Evolutionary conservation across 2,797 vertebrate species (phyloP).

Genomic region (Setipinna tenuifilis): DNA sequence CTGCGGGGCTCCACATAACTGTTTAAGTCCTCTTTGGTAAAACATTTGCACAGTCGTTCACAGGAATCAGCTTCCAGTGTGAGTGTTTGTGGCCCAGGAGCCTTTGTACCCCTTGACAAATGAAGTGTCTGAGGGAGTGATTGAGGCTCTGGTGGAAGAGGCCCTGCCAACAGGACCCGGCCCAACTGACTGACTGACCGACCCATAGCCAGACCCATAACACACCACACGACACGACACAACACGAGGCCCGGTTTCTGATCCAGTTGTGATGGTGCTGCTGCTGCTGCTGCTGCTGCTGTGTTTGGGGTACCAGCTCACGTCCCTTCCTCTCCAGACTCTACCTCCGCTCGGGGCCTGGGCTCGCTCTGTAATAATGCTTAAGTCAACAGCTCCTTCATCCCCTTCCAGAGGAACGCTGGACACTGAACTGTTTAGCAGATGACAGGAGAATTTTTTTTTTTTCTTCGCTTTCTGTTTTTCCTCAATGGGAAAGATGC

Average conservation of each 20-base stretch:
- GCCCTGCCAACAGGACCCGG: too few relatives aligned
- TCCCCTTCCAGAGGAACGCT: constrained; percentile 15
- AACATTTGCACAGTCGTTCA: too few relatives aligned
- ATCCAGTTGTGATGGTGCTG: neutral
- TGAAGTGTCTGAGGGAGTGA: too few relatives aligned
- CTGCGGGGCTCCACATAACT: neutral
- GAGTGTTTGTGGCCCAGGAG: neutral
- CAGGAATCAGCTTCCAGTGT: neutral
- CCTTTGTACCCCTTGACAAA: neutral
- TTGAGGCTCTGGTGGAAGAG: too few relatives aligned
- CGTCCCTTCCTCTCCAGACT: neutral
- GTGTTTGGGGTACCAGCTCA: neutral
- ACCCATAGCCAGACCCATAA: too few relatives aligned
- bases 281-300: neutral
- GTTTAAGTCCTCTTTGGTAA: too few relatives aligned
- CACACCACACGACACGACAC: too few relatives aligned
- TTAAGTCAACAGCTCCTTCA: constrained; percentile 21
- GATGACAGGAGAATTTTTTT: neutral
- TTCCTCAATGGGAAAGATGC: neutral
- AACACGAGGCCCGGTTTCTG: neutral
- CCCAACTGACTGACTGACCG: too few relatives aligned
- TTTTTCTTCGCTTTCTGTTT: neutral
- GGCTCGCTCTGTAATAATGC: constrained; percentile 8
- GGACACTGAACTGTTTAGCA: constrained; percentile 18
- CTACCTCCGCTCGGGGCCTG: neutral